Conservation (phyloP, 2,113 vertebrate species). For the Diadophis punctatus region DNA sequence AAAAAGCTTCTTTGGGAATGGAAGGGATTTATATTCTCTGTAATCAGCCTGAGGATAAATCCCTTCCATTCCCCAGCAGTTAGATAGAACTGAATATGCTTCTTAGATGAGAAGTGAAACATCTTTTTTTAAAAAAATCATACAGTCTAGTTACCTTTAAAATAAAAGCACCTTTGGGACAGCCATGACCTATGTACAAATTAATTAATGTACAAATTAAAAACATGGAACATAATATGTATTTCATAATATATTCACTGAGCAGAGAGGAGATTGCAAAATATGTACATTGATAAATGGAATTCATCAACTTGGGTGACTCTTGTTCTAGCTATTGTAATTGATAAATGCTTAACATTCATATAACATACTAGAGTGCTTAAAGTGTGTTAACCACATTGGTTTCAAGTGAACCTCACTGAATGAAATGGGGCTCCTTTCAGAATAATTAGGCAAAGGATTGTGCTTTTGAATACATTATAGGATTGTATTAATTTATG, state of each 20-base stretch:
- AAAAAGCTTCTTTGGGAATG: neutral
- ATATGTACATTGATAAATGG: neutral
- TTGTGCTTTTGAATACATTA: neutral
- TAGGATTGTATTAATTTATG: neutral
- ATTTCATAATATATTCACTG: neutral
- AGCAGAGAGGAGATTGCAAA: neutral
- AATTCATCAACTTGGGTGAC: neutral
- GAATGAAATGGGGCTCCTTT: neutral
- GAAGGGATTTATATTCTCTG: neutral
- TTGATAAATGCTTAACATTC: neutral
- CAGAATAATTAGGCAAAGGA: neutral
- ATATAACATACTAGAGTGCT: neutral
- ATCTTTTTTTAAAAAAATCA: neutral
- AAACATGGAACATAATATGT: neutral
- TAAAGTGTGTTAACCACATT: neutral
- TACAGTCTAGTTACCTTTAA: neutral
- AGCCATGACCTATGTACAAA: neutral
- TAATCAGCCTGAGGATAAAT: neutral
- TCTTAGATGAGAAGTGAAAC: neutral
- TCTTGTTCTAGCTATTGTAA: neutral
- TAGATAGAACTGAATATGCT: neutral
- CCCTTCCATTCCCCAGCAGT: neutral
- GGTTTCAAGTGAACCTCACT: neutral
- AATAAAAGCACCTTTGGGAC: neutral
- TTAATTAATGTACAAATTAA: neutral